These are phyloP conservation scores for Tragopan temminckii DNA, from an alignment of 2,797 vertebrate species.

Conservation along the genomic window DNA sequence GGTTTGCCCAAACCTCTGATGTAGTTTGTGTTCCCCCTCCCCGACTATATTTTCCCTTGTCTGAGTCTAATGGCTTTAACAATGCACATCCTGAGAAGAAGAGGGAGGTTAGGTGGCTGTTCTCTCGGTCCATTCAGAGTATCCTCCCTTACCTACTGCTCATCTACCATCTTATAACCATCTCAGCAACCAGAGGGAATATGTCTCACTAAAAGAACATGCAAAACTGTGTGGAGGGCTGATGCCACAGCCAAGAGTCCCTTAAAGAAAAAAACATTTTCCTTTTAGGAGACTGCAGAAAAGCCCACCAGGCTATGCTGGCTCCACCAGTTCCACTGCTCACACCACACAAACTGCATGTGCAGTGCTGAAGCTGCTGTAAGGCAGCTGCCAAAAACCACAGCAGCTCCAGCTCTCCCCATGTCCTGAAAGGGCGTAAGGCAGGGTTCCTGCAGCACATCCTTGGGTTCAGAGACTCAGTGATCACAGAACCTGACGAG, in stretches of 20 bases:
- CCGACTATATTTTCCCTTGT: neutral
- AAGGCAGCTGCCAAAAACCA: neutral
- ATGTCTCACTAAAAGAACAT: neutral
- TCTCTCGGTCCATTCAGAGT: neutral
- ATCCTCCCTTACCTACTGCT: neutral
- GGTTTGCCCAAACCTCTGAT: neutral
- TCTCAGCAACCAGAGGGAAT: neutral
- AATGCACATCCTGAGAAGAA: neutral
- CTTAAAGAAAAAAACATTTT: neutral
- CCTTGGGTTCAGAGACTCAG: neutral
- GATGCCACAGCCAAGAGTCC: neutral
- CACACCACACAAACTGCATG: accelerated
- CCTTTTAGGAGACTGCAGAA: neutral
- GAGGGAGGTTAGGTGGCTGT: neutral
- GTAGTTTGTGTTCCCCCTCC: neutral
- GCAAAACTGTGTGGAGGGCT: neutral
- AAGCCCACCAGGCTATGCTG: neutral
- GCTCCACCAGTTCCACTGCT: neutral
- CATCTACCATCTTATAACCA: neutral
- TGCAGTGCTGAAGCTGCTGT: neutral
- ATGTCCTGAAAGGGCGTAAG: accelerated
- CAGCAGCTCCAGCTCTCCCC: accelerated
- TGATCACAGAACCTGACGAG: neutral
- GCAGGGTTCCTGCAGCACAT: neutral
- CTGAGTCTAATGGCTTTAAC: neutral